Percentiles rank a stretch among this genome's conserved stretches.
These are phyloP conservation scores for Eristalinus aeneus DNA, from an alignment of 2,888 invertebrate species.

Conservation along the genomic window DNA sequence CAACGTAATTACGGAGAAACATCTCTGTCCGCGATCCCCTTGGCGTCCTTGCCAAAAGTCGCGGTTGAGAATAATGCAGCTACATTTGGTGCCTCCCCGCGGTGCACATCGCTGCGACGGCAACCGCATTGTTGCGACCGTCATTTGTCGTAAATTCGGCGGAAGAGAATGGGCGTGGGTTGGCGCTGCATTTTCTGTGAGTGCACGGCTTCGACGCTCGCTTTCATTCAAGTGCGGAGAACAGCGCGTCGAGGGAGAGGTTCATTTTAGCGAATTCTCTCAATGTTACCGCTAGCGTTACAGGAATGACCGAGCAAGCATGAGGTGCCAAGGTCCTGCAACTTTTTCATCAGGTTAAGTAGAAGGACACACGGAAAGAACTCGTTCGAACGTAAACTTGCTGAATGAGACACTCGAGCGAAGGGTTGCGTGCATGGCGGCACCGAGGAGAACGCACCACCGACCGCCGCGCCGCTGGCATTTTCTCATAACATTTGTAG, in stretches of 20 bases:
- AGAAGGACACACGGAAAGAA: conserved; percentile 15
- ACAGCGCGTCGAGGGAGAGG: neutral
- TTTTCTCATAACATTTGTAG: conserved; percentile 32
- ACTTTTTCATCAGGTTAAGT: conserved; percentile 46
- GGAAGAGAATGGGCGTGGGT: conserved; percentile 5
- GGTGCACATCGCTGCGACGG: conserved; percentile 4
- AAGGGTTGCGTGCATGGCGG: conserved; percentile 9
- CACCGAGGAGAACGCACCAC: conserved; percentile 2
- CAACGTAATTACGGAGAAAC: conserved; percentile 55
- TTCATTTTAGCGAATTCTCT: neutral
- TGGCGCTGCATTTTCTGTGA: neutral
- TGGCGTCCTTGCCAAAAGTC: conserved; percentile 24
- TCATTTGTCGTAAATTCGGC: conserved; percentile 28
- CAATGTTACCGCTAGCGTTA: neutral
- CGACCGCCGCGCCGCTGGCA: neutral
- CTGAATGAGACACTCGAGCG: neutral
- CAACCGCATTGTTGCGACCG: conserved; percentile 30
- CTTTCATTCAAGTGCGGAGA: neutral
- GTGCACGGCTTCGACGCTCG: neutral
- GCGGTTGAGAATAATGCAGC: neutral
- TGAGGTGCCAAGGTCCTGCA: conserved; percentile 12
- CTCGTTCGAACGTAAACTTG: conserved; percentile 3
- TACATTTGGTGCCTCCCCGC: neutral
- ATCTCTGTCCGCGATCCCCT: conserved; percentile 3
- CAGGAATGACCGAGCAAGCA: neutral